A percentile compares a stretch with the other conserved stretches of the same genome.
These are phyloP conservation scores for Gasterosteus nipponicus DNA, from an alignment of 2,113 vertebrate genomes.

Conservation along the genomic window DNA sequence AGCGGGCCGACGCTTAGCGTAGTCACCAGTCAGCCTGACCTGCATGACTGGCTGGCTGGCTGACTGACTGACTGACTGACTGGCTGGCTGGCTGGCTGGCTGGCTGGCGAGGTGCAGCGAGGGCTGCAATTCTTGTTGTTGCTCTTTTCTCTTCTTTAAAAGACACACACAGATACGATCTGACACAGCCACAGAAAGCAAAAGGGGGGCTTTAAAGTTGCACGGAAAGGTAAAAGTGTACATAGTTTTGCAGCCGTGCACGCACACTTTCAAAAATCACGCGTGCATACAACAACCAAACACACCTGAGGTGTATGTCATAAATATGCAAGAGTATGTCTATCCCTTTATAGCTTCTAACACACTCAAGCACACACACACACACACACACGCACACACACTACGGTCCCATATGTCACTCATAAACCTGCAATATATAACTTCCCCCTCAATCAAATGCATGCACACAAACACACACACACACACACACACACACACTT, in stretches of 20 bases:
- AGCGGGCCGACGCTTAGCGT: constrained; percentile 50
- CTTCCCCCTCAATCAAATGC: constrained; percentile 33
- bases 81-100: too few relatives aligned
- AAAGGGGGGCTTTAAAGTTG: constrained; percentile 11
- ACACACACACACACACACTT: constrained; percentile 5
- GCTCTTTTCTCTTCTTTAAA: constrained; percentile 5
- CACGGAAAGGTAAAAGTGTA: neutral
- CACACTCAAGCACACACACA: constrained; percentile 16
- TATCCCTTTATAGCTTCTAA: constrained; percentile 17
- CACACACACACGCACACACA: constrained; percentile 13
- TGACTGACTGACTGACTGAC: constrained; percentile 2
- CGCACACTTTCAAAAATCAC: constrained; percentile 8
- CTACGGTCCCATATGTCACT: constrained; percentile 43
- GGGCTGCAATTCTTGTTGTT: constrained; percentile 3
- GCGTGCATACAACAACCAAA: constrained; percentile 14
- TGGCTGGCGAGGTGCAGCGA: constrained; percentile 24
- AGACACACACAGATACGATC: constrained; percentile 26
- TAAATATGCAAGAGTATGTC: constrained; percentile 27
- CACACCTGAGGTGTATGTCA: constrained; percentile 15
- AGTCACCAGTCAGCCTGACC: constrained; percentile 57
- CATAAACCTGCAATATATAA: constrained; percentile 56
- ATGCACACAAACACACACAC: constrained; percentile 22
- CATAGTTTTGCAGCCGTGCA: neutral
- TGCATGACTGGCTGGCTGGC: constrained; percentile 25
- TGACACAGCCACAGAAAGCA: constrained; percentile 19